Base-by-base conservation (phyloP, 2,888 invertebrate genomes). In the Strigamia maritima region DNA sequence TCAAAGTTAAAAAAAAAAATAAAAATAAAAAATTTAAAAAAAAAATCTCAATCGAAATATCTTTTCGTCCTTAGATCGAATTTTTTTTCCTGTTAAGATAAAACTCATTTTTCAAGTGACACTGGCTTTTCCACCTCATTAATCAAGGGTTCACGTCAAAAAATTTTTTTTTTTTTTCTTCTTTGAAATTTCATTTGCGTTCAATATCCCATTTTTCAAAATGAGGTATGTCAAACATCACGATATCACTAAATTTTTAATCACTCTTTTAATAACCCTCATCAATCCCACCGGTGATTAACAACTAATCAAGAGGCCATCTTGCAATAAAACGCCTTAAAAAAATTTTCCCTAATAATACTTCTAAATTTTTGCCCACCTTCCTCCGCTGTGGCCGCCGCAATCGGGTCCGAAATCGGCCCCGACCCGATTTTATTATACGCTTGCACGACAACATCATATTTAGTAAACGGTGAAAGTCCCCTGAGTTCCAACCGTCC, bases 391-490 rank as follows among this genome's bases (percentile, higher is more conserved):
- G 81, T 81, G 14, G 65, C 54, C 22, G 77, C 79, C 19, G 79
- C 79, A 38, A 80, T 44, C 14, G 79, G 76, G 12, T 81, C 80
- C 12, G 80, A 81, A 38, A 76, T 40, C n/a, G 81, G 81, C 0
- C 81, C 81, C 38, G 81, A 75, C n/a, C 80, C 81, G 19, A 79
- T 24, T 31, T 79, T 60, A 76, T 81, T 81, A 35, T 81, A 81
- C 10, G 81, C 81, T 38, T 81, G 81, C 26, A 81, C 79, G 38
- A 80, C 76, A 16, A 81, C 78, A 35, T 80, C 80, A 28, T 81
- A 81, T 44, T 79, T 80, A 26, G 81, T 81, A 76, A 76, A 81
- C n/a, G 78, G 75, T 31, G 49, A 70, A 19, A 81, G 79, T 40
- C 54, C 74, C 16, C 80, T 65, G 14, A 81, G 76, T 24, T 77